phyloP scores from a whole-genome alignment of 2,888 invertebrate species.

The Drosophila neonasuta region DNA sequence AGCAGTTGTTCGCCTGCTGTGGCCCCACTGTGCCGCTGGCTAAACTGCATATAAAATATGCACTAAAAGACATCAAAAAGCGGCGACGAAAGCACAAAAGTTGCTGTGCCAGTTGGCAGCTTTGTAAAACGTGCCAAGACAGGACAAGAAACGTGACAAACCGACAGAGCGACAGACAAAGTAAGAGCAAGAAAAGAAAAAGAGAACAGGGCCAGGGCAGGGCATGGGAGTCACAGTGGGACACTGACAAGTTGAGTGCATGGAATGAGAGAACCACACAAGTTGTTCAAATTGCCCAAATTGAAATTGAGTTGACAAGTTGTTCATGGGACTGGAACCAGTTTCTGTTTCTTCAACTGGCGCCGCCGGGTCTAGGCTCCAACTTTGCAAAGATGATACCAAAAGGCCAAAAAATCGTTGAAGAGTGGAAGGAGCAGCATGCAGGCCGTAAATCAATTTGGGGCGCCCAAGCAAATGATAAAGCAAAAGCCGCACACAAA shows the following conservation, averaged over 20 bases:
- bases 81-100: conserved; percentile 66
- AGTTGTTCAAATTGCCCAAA: conserved; percentile 77
- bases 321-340: conserved; percentile 52
- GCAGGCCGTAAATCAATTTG: conserved; percentile 70
- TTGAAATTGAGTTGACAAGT: conserved; percentile 78
- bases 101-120: conserved; percentile 64
- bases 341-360: conserved; percentile 29
- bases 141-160: conserved; percentile 66
- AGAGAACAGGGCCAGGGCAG: no score
- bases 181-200: background rate
- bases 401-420: background rate
- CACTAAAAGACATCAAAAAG: conserved; percentile 71
- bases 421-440: background rate
- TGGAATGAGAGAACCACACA: conserved; percentile 62
- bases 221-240: conserved; percentile 3
- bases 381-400: conserved; percentile 13
- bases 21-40: conserved; percentile 60
- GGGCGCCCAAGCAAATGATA: conserved; percentile 39
- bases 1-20: background rate
- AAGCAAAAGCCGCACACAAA: conserved; percentile 42
- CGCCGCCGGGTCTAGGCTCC: conserved; percentile 2
- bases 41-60: conserved; percentile 77
- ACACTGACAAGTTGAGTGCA: conserved; percentile 15
- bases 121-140: conserved; percentile 67
- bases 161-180: conserved; percentile 8